Percentiles rank a stretch among this genome's conserved stretches.
phyloP scores from a whole-genome alignment of 2,888 invertebrate genomes.

The Acleris sparsana region DNA sequence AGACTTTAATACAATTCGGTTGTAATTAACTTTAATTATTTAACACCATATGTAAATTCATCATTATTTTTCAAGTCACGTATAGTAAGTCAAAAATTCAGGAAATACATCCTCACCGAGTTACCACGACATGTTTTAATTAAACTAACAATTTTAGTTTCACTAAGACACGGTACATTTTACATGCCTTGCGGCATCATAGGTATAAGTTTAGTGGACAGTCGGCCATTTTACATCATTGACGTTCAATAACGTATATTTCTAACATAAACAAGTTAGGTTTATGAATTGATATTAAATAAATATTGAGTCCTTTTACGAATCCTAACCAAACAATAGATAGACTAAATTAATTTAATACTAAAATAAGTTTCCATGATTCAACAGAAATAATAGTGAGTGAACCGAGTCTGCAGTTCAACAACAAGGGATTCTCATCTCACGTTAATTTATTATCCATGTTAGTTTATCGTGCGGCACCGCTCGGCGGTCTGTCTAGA shows the following conservation, averaged over 20 bases:
- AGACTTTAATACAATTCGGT: constrained; percentile 21
- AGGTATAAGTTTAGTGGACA: not conserved
- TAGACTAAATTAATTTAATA: no score
- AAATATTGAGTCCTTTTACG: not conserved
- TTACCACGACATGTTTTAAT: constrained; percentile 12
- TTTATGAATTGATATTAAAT: no score
- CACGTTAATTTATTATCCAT: constrained; percentile 11
- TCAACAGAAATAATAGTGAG: no score
- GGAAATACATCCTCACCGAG: no score
- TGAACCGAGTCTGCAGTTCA: no score
- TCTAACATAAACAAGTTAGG: no score
- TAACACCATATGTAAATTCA: constrained; percentile 2
- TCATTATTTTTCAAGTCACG: not conserved
- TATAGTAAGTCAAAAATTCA: no score
- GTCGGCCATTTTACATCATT: no score
- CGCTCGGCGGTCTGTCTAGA: constrained; percentile 12
- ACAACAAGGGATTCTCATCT: no score
- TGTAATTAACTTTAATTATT: constrained; percentile 18
- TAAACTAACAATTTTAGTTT: constrained; percentile 3
- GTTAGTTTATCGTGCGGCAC: constrained; percentile 8
- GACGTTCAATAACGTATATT: no score
- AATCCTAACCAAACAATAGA: constrained; percentile 8
- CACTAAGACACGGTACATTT: not conserved
- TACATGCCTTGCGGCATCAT: not conserved
- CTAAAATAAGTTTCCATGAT: no score